Conservation (phyloP, 2,797 vertebrate species). For the Amphiprion clarkii region DNA sequence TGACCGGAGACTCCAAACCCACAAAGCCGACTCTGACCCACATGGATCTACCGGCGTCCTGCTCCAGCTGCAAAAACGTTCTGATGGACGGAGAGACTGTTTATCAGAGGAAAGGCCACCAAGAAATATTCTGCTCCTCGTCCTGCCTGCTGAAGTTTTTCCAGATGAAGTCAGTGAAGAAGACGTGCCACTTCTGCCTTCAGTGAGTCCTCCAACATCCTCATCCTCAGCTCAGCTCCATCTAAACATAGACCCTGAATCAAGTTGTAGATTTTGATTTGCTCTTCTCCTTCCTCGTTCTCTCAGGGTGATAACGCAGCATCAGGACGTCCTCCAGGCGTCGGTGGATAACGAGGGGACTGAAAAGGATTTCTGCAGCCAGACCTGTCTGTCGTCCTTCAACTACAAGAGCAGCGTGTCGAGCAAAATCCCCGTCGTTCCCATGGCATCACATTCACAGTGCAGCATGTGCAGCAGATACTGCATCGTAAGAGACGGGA, state of each 20-base stretch:
- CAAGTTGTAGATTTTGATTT: no score
- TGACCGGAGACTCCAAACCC: constrained; percentile 77
- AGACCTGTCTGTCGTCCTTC: constrained; percentile 89
- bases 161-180: constrained; percentile 75
- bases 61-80: constrained; percentile 90
- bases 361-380: constrained; percentile 93
- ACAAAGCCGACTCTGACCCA: constrained; percentile 61
- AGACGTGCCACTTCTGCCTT: constrained; percentile 91
- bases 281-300: not conserved
- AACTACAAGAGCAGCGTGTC: constrained; percentile 83
- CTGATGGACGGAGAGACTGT: constrained; percentile 93
- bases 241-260: no score
- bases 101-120: constrained; percentile 93
- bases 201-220: constrained; percentile 82
- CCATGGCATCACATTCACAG: constrained; percentile 38
- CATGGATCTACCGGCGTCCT: constrained; percentile 70
- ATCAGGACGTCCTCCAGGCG: constrained; percentile 88
- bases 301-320: constrained; percentile 86
- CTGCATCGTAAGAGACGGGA: constrained; percentile 85
- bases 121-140: constrained; percentile 93
- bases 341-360: constrained; percentile 85
- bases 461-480: constrained; percentile 93
- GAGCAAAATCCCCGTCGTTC: constrained; percentile 60
- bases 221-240: no score
- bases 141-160: constrained; percentile 86